phyloP scores from a whole-genome alignment of 2,888 invertebrate species.

The Polydrusus pterygomalis region DNA sequence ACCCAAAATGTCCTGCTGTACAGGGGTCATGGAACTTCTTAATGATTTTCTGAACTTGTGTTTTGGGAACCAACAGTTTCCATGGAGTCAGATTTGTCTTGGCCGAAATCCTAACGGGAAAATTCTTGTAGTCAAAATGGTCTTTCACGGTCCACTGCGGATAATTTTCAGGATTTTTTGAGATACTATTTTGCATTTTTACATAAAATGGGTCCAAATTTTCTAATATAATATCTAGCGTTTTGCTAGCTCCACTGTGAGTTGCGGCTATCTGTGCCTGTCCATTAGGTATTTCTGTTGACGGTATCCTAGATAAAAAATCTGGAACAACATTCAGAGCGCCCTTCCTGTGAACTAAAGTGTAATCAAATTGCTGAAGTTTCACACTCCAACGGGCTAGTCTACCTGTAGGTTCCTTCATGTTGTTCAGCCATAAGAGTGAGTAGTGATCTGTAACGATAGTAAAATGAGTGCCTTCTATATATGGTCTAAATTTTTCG shows the following conservation, averaged over 20 bases:
- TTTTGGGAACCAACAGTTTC: no score
- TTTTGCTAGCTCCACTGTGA: neutral
- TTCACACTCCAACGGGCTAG: conserved; percentile 58
- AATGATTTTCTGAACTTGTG: no score
- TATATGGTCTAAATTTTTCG: no score
- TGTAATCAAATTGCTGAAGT: no score
- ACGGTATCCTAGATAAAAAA: conserved; percentile 28
- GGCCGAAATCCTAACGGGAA: neutral
- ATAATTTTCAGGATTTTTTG: neutral
- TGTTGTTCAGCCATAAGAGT: conserved; percentile 54
- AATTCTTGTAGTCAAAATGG: conserved; percentile 15
- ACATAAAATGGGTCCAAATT: neutral
- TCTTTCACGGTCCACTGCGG: conserved; percentile 19
- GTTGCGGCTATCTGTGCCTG: neutral
- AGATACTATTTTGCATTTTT: no score
- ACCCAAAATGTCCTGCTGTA: no score
- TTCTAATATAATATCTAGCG: conserved; percentile 16
- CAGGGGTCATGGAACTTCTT: no score
- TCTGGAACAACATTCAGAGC: no score
- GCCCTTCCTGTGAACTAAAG: no score
- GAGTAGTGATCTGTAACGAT: conserved; percentile 61
- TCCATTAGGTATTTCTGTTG: neutral
- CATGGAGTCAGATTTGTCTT: no score
- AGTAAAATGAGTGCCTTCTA: no score
- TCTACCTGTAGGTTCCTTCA: conserved; percentile 49